These are phyloP conservation scores for Drosophila suboccidentalis DNA, from an alignment of 2,888 invertebrate genomes.

Conservation along the genomic window DNA sequence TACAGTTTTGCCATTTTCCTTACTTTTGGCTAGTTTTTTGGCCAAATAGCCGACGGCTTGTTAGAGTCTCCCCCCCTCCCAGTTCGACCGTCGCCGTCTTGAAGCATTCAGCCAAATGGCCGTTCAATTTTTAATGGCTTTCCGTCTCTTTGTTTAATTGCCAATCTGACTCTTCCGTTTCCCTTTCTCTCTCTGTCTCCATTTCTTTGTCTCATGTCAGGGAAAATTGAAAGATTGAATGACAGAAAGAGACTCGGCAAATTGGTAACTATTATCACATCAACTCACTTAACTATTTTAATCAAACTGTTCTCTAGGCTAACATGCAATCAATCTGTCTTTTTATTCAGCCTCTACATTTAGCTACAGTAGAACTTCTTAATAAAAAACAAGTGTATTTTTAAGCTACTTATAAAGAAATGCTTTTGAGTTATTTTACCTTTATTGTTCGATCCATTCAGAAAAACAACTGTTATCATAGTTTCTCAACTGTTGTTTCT, in stretches of 20 bases:
- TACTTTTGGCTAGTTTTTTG: constrained; percentile 27
- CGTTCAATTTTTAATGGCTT: constrained; percentile 58
- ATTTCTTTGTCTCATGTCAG: not conserved
- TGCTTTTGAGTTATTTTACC: not conserved
- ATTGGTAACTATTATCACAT: constrained; percentile 1
- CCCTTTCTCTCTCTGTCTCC: not conserved
- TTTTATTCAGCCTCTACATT: not conserved
- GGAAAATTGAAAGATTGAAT: not conserved
- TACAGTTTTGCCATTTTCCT: constrained; percentile 26
- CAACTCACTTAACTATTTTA: constrained; percentile 1
- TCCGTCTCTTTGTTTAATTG: constrained; percentile 62
- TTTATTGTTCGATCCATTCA: not conserved
- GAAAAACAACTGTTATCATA: not conserved
- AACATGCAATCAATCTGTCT: constrained; percentile 1
- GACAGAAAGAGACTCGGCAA: constrained; percentile 1
- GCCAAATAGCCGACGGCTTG: constrained; percentile 18
- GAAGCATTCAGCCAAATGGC: constrained; percentile 36
- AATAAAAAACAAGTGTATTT: not conserved
- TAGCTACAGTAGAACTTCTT: not conserved
- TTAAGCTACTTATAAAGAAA: constrained; percentile 1
- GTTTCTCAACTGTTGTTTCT: not conserved
- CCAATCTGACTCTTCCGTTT: constrained; percentile 16
- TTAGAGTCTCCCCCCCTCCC: not conserved
- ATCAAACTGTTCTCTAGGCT: not conserved
- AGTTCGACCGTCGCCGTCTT: not conserved